Percentiles rank a stretch among this genome's conserved stretches.
Evolutionary conservation across 2,113 vertebrate genomes (phyloP).

Genomic region (Ceratotherium simum): DNA sequence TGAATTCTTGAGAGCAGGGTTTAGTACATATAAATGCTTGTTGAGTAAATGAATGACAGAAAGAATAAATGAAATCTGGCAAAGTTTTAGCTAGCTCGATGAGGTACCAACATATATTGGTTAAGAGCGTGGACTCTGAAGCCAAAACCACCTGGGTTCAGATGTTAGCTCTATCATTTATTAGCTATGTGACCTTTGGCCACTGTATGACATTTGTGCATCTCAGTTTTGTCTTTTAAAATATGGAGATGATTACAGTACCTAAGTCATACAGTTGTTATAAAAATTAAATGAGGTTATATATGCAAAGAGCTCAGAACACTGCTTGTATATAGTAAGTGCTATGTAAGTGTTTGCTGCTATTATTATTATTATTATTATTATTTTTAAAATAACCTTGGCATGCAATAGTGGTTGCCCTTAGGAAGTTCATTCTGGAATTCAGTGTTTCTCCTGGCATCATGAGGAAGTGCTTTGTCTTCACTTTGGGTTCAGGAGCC

Average conservation of each 20-base stretch:
- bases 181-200: neutral
- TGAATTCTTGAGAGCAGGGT: slow-evolving; percentile 5
- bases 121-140: neutral
- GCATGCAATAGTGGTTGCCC: neutral
- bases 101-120: neutral
- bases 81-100: neutral
- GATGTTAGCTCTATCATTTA: neutral
- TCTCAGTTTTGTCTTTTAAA: slow-evolving; percentile 10
- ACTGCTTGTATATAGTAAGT: neutral
- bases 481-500: neutral
- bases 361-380: neutral
- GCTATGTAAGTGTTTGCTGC: neutral
- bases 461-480: neutral
- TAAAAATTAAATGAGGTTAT: neutral
- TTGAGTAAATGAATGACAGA: neutral
- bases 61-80: neutral
- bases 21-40: neutral
- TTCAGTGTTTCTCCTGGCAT: neutral
- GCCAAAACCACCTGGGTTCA: neutral
- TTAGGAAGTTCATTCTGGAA: neutral
- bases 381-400: neutral
- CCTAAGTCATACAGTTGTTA: neutral
- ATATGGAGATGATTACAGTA: neutral
- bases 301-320: neutral
- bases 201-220: neutral